Evolutionary conservation across 1,140 invertebrate species (phyloP).

Genomic region (Cotesia typhae): DNA sequence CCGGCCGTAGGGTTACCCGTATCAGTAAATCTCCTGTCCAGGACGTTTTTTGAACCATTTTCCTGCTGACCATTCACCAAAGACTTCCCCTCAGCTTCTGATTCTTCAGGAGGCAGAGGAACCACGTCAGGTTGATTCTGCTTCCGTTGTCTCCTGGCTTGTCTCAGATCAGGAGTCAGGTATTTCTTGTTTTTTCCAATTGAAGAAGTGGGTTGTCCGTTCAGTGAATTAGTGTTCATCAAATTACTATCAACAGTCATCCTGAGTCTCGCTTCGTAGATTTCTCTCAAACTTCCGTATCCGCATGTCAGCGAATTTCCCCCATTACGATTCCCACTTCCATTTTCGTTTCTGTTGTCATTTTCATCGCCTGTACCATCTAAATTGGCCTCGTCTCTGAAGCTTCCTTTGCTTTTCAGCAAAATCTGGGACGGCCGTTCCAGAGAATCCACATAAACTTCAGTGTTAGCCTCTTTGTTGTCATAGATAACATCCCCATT

Average conservation of each 20-base stretch:
- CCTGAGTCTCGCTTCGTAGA: conserved; percentile 71
- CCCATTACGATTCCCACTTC: neutral
- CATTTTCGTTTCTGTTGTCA: conserved; percentile 34
- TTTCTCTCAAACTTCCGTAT: conserved; percentile 76
- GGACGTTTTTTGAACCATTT: conserved; percentile 71
- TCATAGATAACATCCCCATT: conserved; percentile 57
- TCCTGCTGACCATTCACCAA: conserved; percentile 63
- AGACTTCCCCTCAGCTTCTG: conserved; percentile 70
- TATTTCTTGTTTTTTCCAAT: conserved; percentile 47
- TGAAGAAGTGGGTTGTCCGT: conserved; percentile 44
- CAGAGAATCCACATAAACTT: conserved; percentile 67
- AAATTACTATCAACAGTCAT: conserved; percentile 44
- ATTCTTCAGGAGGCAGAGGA: conserved; percentile 67
- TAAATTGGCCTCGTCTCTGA: conserved; percentile 64
- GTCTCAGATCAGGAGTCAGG: conserved; percentile 66
- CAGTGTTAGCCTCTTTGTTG: conserved; percentile 51
- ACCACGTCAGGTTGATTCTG: conserved; percentile 72
- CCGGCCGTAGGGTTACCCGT: conserved; percentile 61
- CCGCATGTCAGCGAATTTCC: conserved; percentile 56
- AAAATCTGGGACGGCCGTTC: conserved; percentile 70
- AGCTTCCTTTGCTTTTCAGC: conserved; percentile 70
- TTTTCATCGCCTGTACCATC: conserved; percentile 6
- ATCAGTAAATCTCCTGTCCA: conserved; percentile 67
- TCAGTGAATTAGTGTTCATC: conserved; percentile 43
- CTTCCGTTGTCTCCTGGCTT: conserved; percentile 72